Base-by-base conservation (phyloP, 2,797 vertebrate genomes). In the Coendou prehensilis region DNA sequence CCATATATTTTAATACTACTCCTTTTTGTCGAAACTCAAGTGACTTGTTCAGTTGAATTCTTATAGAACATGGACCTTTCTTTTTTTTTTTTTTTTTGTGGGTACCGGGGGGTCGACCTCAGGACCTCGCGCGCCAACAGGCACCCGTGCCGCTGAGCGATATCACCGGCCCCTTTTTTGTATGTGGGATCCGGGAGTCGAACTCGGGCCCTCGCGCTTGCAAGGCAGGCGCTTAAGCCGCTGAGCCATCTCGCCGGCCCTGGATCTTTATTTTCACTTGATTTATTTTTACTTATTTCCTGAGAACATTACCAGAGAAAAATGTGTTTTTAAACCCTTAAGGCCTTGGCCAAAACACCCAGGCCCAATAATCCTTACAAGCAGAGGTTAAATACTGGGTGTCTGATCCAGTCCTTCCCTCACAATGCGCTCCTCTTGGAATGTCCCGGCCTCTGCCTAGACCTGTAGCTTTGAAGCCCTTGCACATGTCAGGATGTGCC, bases 211-310 rank as follows among this genome's bases (percentile, higher is more conserved):
- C n/a, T n/a, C n/a, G n/a, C n/a, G n/a, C n/a, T n/a, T n/a, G n/a
- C n/a, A n/a, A n/a, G n/a, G n/a, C n/a, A n/a, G n/a, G n/a, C n/a
- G n/a, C n/a, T n/a, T n/a, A n/a, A n/a, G n/a, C n/a, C n/a, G n/a
- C n/a, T n/a, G n/a, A n/a, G n/a, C n/a, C n/a, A n/a, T n/a, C n/a
- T n/a, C n/a, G n/a, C n/a, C n/a, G n/a, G n/a, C n/a, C n/a, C n/a
- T 69, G 33, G 33, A 26, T 45, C 18, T 83, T 0, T 45, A 45
- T 45, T 92, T 93, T 28, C 13, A 59, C 93, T 80, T 89, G n/a
- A 23, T 86, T 88, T n/a, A 64, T 87, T 92, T 94, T 89, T 28
- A 81, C 50, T 10, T 85, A 83, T 95, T 96, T 98, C 11, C 85
- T 94, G 78, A 94, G 83, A 89, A 54, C 6, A 87, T 94, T 41